Base-by-base conservation (phyloP, 2,113 vertebrate species). In the Indicator maculatus region DNA sequence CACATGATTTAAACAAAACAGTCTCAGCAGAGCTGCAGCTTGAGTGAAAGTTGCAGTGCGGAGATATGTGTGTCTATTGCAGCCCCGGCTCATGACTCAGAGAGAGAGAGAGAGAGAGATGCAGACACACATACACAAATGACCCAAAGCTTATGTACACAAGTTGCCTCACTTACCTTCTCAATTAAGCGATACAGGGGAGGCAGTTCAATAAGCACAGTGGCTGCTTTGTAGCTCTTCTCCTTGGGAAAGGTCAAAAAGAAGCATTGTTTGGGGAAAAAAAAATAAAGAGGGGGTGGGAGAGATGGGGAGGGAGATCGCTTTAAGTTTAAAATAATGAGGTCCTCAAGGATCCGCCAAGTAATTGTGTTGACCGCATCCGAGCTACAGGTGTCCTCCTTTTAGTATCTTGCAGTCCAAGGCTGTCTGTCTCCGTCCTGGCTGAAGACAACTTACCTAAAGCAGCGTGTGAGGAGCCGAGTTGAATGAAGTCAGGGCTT, bases 341-440 rank as follows among this genome's bases (percentile, higher is more conserved):
- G 98, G 97, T 98, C 98, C 98, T 96, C 94, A 79, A 98, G 98
- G 98, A 98, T 97, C 97, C 96, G 95, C 96, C 95, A 95, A 97
- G 97, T 95, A 95, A 96, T 93, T 96, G 97, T 96, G 96, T 95
- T 94, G 97, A 96, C 96, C 98, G 96, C 97, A 96, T 92, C 95
- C 79, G 95, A 98, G 98, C 98, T 98, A 99, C 99, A 99, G 98
- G 98, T 99, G 98, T 98, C 97, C 97, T 97, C 93, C 96, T 96
- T 98, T 96, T 95, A 96, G 96, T 90, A 95, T 96, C 94, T 94
- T 87, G 96, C 96, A 90, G 96, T 97, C 97, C 97, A 66, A 93
- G 96, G 93, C 96, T 94, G 96, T 92, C 94, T 97, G 95, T 96
- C 93, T 97, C 95, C 79, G 94, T 97, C 94, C 96, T 83, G 96